Evolutionary conservation across 2,113 vertebrate species (phyloP).

Genomic region (Ceyx cyanopectus): DNA sequence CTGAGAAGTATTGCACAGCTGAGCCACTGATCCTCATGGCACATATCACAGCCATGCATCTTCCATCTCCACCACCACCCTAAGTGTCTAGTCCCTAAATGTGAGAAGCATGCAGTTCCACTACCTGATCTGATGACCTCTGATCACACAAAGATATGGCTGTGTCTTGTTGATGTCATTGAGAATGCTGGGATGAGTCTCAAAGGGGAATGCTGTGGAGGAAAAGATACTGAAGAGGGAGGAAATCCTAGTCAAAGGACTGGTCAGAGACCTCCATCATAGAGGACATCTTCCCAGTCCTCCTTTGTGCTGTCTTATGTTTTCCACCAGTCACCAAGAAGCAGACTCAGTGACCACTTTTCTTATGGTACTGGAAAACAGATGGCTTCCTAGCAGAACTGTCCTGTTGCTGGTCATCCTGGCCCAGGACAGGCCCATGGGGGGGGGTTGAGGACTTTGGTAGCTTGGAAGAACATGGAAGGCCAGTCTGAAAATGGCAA

Average conservation of each 20-base stretch:
- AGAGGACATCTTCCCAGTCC: neutral
- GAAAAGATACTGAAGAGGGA: neutral
- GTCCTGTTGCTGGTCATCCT: neutral
- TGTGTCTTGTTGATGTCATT: neutral
- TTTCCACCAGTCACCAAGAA: neutral
- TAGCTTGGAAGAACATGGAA: neutral
- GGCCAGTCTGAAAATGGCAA: neutral
- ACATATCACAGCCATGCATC: fast-evolving
- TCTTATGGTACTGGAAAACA: neutral
- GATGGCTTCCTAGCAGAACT: neutral
- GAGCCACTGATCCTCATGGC: neutral
- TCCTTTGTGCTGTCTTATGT: neutral
- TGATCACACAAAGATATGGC: neutral
- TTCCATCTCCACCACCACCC: neutral
- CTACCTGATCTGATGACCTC: neutral
- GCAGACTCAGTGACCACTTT: neutral
- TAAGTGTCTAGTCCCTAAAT: neutral
- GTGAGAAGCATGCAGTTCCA: fast-evolving
- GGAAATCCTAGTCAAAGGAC: neutral
- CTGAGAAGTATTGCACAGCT: neutral
- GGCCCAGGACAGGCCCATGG: neutral
- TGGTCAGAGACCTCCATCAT: fast-evolving
- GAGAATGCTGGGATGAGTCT: neutral
- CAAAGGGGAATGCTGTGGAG: neutral
- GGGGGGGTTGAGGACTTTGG: fast-evolving